Evolutionary conservation across 2,797 vertebrate genomes (phyloP), one percentile per base, ranked within the genome.

Genomic region (Leptodactylus fallax): DNA sequence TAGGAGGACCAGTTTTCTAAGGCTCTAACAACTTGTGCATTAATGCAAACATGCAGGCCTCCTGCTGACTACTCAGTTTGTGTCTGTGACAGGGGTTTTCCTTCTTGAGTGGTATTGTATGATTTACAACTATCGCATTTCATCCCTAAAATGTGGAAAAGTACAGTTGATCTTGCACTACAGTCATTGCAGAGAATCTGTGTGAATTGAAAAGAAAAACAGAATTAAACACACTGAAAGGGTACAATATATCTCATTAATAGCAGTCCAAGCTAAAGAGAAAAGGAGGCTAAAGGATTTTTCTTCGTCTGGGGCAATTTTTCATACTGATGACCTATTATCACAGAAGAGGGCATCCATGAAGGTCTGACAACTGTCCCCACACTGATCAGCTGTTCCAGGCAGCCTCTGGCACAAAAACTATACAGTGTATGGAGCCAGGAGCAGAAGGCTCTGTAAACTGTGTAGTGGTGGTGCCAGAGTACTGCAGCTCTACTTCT

Each of bases 171-270:
- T 86, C 95, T 96, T 69, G 94, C 81, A 65, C 95, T 97, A 92
- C 98, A 99, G 94, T 99, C 98, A 6, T 98, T 97, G 92, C 98
- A 99, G 19, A 99, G 95, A 91, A 99, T 96, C 98, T 99, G 84
- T 8, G 87, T 0, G 45, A 58, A 87, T 81, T 87, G 55, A 81
- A 65, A 88, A 85, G 86, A 51, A 16, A 83, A 83, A 87, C 36
- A 61, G 6, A 72, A 85, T 74, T 21, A 45, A 19, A 45, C 36
- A 36, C 0, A 69, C 7, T 11, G 13, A n/a, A 61, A 61, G 6
- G 19, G 6, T 9, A 61, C 19, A 13, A 7, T 9, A 21, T 21
- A 21, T 12, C 21, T 61, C 21, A 61, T 13, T 65, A 25, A 65
- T 65, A 65, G 9, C 9, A 65, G n/a, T n/a, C n/a, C n/a, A n/a